phyloP scores from a whole-genome alignment of 1,140 invertebrate species.

The Penaeus chinensis region DNA sequence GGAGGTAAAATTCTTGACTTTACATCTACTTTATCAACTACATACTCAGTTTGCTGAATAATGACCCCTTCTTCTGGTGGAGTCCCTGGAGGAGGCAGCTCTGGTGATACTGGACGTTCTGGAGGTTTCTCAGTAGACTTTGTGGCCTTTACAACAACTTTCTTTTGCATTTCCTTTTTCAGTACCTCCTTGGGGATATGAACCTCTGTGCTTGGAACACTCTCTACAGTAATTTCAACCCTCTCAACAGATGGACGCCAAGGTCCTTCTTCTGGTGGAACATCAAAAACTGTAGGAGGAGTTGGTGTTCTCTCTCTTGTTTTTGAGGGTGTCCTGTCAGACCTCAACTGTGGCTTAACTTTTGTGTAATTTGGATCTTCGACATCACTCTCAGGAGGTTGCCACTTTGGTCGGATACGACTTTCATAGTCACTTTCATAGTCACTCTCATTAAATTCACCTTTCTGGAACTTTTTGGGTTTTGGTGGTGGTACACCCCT shows the following conservation, averaged over 20 bases:
- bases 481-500: constrained; percentile 70
- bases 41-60: constrained; percentile 42
- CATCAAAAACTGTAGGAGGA: constrained; percentile 74
- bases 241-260: constrained; percentile 73
- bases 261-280: constrained; percentile 69
- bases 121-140: not conserved
- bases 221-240: constrained; percentile 67
- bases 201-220: constrained; percentile 33
- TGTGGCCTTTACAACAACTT: constrained; percentile 4
- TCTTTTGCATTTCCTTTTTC: constrained; percentile 33
- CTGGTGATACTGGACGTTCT: constrained; percentile 35
- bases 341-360: constrained; percentile 43
- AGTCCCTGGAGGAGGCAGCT: constrained; percentile 52
- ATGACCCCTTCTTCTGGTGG: constrained; percentile 54
- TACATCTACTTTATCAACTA: constrained; percentile 49
- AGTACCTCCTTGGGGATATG: constrained; percentile 41
- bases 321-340: constrained; percentile 63
- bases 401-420: constrained; percentile 74
- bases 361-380: constrained; percentile 56
- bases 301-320: constrained; percentile 68
- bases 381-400: constrained; percentile 57
- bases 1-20: constrained; percentile 35
- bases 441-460: constrained; percentile 79
- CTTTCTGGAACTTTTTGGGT: constrained; percentile 77
- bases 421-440: constrained; percentile 81